Evolutionary conservation across 2,888 invertebrate species (phyloP).

Genomic region (Cosmopolites sordidus): DNA sequence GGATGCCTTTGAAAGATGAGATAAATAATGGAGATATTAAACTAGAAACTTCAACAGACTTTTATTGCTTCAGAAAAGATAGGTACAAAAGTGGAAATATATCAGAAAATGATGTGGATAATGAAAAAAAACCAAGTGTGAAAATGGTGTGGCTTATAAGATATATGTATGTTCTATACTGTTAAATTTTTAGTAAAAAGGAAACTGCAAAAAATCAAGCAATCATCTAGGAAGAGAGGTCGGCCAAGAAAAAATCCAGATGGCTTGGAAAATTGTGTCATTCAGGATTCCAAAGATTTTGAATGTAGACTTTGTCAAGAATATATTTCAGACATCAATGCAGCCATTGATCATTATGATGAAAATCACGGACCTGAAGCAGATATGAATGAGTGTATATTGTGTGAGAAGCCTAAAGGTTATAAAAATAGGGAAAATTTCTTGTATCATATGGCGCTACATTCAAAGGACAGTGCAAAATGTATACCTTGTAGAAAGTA

Average conservation of each 20-base stretch:
- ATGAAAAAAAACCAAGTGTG: slow-evolving; percentile 1
- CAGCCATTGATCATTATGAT: slow-evolving; percentile 23
- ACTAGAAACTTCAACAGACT: slow-evolving; percentile 1
- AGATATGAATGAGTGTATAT: slow-evolving; percentile 17
- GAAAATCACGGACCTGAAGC: slow-evolving; percentile 18
- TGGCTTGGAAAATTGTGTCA: background rate
- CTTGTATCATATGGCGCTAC: slow-evolving; percentile 22
- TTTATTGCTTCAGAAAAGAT: background rate
- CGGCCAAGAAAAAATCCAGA: background rate
- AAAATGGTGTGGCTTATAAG: no score
- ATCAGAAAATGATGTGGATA: slow-evolving; percentile 11
- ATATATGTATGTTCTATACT: background rate
- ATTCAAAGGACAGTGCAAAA: slow-evolving; percentile 22
- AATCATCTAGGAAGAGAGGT: slow-evolving; percentile 4
- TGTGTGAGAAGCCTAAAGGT: slow-evolving; percentile 18
- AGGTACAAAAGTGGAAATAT: no score
- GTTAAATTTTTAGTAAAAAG: slow-evolving; percentile 8
- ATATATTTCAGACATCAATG: slow-evolving; percentile 15
- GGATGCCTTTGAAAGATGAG: slow-evolving; percentile 15
- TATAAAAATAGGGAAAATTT: slow-evolving; percentile 22
- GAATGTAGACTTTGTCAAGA: slow-evolving; percentile 18
- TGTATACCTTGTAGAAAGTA: slow-evolving; percentile 24
- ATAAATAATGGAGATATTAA: slow-evolving; percentile 4
- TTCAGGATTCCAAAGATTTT: slow-evolving; percentile 10
- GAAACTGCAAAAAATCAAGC: slow-evolving; percentile 4